These are phyloP conservation scores for Pyrochroa serraticornis DNA, from an alignment of 2,888 invertebrate genomes.

Conservation along the genomic window DNA sequence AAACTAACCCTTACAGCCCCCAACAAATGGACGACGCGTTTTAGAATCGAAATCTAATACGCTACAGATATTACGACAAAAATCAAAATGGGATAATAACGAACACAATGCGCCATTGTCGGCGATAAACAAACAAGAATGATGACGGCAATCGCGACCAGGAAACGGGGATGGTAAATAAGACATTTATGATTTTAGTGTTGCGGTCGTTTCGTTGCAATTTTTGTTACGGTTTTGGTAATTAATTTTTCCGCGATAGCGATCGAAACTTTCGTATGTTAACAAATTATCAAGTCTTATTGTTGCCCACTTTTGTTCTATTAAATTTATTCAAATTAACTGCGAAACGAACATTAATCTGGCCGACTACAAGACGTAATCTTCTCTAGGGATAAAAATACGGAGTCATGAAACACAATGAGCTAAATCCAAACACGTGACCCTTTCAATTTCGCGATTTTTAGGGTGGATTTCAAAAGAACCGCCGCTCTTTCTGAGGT, in stretches of 20 bases:
- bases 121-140: constrained; percentile 28
- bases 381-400: constrained; percentile 50
- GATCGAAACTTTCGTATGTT: constrained; percentile 10
- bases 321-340: constrained; percentile 13
- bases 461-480: constrained; percentile 46
- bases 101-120: constrained; percentile 39
- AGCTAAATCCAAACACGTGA: constrained; percentile 54
- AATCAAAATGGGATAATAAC: constrained; percentile 46
- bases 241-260: constrained; percentile 6
- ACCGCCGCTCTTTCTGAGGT: constrained; percentile 36
- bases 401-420: constrained; percentile 58
- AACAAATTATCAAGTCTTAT: constrained; percentile 7
- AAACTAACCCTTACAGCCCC: constrained; percentile 31
- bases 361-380: constrained; percentile 18
- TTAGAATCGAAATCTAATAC: constrained; percentile 41
- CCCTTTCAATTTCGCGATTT: constrained; percentile 55
- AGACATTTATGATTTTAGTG: not conserved
- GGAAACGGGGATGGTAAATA: not conserved
- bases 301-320: constrained; percentile 2
- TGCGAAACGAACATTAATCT: constrained; percentile 10
- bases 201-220: constrained; percentile 1
- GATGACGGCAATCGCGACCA: too few relatives aligned
- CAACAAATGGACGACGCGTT: constrained; percentile 15
- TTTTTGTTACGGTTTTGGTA: constrained; percentile 6
- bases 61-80: constrained; percentile 45